Evolutionary conservation across 1,140 invertebrate genomes (phyloP).

Genomic region (Pectinophora gossypiella): DNA sequence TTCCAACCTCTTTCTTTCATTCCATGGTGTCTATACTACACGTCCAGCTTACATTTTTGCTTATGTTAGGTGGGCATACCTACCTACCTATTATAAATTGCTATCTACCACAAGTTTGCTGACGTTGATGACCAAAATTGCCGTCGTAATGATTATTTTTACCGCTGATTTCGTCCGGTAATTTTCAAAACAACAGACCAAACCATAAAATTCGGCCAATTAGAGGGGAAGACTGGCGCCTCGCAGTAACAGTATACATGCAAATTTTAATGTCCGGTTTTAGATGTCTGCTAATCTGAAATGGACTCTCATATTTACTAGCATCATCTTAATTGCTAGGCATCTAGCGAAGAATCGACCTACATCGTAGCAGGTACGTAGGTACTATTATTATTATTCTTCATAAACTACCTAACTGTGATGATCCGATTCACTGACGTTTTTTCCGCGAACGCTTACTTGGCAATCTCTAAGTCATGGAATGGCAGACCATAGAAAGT

Average conservation of each 20-base stretch:
- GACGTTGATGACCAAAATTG: too few species aligned
- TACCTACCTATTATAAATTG: too few species aligned
- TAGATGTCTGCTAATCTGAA: not conserved
- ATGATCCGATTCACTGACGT: conserved; percentile 44
- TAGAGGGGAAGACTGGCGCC: not conserved
- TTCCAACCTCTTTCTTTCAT: too few species aligned
- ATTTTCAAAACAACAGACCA: not conserved
- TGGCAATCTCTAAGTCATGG: conserved; percentile 39
- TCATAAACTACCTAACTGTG: conserved; percentile 29
- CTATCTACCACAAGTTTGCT: too few species aligned
- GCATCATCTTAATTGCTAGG: not conserved
- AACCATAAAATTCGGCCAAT: not conserved
- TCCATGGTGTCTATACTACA: too few species aligned
- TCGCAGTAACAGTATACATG: not conserved
- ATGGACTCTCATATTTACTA: not conserved
- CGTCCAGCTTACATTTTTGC: too few species aligned
- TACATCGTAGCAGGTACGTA: too few species aligned
- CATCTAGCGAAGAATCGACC: conserved; percentile 24
- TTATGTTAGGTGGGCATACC: too few species aligned
- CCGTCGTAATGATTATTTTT: too few species aligned
- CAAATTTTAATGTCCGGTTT: not conserved
- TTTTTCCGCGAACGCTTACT: conserved; percentile 57
- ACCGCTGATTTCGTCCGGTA: not conserved
- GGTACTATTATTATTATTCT: too few species aligned
- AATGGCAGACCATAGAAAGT: conserved; percentile 57